Conservation (phyloP, 2,797 vertebrate genomes). For the Sebastolobus alascanus region DNA sequence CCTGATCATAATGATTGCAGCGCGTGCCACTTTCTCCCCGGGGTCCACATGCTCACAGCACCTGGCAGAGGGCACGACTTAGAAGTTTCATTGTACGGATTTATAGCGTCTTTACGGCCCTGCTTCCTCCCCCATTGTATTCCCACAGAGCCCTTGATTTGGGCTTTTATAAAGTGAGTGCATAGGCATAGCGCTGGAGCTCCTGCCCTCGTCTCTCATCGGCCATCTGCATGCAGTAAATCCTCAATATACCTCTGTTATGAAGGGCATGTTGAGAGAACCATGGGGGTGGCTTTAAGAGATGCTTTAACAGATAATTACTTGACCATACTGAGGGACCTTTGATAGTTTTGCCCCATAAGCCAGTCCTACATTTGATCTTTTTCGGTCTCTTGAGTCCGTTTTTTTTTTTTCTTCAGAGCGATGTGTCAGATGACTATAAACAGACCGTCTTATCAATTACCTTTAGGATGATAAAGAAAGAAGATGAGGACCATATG, state of each 20-base stretch:
- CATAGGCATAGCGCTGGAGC: slow-evolving; percentile 50
- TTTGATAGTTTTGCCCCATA: slow-evolving; percentile 69
- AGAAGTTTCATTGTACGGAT: slow-evolving; percentile 69
- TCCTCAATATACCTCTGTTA: slow-evolving; percentile 75
- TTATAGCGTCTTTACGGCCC: slow-evolving; percentile 70
- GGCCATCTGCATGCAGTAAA: slow-evolving; percentile 84
- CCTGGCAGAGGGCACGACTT: slow-evolving; percentile 69
- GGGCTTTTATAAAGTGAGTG: slow-evolving; percentile 73
- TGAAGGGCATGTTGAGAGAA: slow-evolving; percentile 76
- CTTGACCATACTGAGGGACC: slow-evolving; percentile 75
- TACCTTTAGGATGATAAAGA: slow-evolving; percentile 54
- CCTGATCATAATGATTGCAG: slow-evolving; percentile 38
- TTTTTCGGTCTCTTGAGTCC: slow-evolving; percentile 38
- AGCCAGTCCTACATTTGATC: slow-evolving; percentile 53
- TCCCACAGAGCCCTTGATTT: slow-evolving; percentile 74
- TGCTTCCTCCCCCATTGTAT: slow-evolving; percentile 66
- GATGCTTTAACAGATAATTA: slow-evolving; percentile 79
- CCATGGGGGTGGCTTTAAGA: slow-evolving; percentile 79
- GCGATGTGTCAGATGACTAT: slow-evolving; percentile 56
- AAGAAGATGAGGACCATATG: slow-evolving; percentile 57
- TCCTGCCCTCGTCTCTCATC: slow-evolving; percentile 60
- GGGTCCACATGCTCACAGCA: slow-evolving; percentile 54
- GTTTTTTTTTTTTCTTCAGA: slow-evolving; percentile 36
- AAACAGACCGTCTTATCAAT: slow-evolving; percentile 69
- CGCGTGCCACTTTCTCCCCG: slow-evolving; percentile 56